These are phyloP conservation scores for Neodiprion lecontei DNA, from an alignment of 1,140 invertebrate genomes.

Conservation along the genomic window DNA sequence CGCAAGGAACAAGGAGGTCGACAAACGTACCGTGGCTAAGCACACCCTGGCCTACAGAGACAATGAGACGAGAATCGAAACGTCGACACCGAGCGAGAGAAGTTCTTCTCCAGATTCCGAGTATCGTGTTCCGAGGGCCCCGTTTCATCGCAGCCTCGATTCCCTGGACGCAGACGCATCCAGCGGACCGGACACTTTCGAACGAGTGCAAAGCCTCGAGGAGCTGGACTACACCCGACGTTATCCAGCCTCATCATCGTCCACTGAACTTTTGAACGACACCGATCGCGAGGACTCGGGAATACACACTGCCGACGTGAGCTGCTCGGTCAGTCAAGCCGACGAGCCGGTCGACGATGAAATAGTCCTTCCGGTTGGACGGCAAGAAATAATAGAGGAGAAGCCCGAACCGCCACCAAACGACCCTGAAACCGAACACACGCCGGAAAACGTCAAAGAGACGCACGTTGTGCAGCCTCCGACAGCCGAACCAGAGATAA, in stretches of 20 bases:
- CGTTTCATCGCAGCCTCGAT: constrained; percentile 70
- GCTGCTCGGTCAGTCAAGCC: constrained; percentile 76
- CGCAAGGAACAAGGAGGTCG: constrained; percentile 60
- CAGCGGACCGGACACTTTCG: constrained; percentile 64
- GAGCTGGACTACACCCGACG: constrained; percentile 65
- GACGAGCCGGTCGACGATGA: constrained; percentile 68
- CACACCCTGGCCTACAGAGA: constrained; percentile 47
- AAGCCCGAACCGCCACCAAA: constrained; percentile 27
- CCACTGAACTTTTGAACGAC: constrained; percentile 64
- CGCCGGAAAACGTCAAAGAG: constrained; percentile 15
- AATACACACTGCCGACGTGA: constrained; percentile 81
- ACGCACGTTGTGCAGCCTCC: background rate
- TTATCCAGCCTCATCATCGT: constrained; percentile 64
- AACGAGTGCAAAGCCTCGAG: constrained; percentile 72
- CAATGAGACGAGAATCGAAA: constrained; percentile 38
- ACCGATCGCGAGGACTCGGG: constrained; percentile 82
- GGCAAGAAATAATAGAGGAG: constrained; percentile 38
- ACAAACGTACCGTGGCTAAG: constrained; percentile 32
- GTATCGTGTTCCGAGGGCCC: constrained; percentile 49
- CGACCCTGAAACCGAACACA: constrained; percentile 14
- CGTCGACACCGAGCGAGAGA: constrained; percentile 49
- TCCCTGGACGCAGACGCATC: constrained; percentile 66
- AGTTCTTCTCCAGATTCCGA: constrained; percentile 58
- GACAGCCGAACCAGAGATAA: background rate
- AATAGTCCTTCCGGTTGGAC: constrained; percentile 43